phyloP scores from a whole-genome alignment of 2,888 invertebrate species.

The Acleris sparsana region DNA sequence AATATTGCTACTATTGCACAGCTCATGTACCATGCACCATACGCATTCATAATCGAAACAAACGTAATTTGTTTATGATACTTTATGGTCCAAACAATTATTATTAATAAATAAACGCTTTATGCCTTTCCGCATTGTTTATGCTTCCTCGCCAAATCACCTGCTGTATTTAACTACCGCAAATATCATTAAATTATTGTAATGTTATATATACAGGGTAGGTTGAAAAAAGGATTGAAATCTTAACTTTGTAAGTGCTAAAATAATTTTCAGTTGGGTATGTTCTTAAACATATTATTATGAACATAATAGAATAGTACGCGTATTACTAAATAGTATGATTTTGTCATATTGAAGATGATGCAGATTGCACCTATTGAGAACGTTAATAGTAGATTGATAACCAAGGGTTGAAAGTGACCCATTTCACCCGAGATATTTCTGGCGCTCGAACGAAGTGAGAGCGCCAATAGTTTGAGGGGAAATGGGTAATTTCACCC shows the following conservation, averaged over 20 bases:
- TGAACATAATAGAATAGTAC: too few relatives aligned
- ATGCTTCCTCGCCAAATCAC: conserved; percentile 43
- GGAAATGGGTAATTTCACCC: too few relatives aligned
- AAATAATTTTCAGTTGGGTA: too few relatives aligned
- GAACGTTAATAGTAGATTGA: too few relatives aligned
- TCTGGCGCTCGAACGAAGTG: too few relatives aligned
- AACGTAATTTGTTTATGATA: conserved; percentile 44
- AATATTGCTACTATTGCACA: conserved; percentile 8
- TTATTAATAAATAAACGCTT: conserved; percentile 36
- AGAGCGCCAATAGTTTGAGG: too few relatives aligned
- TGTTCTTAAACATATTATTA: too few relatives aligned
- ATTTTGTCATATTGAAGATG: too few relatives aligned
- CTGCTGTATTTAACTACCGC: conserved; percentile 3
- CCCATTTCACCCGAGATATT: too few relatives aligned
- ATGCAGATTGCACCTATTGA: too few relatives aligned
- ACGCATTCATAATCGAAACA: conserved; percentile 38
- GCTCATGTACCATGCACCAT: conserved; percentile 27
- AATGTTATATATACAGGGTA: background rate
- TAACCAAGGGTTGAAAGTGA: too few relatives aligned
- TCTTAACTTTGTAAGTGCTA: background rate
- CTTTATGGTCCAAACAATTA: conserved; percentile 40
- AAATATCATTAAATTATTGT: background rate
- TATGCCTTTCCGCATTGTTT: conserved; percentile 42
- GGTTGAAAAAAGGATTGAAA: background rate
- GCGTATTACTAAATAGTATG: too few relatives aligned